Evolutionary conservation across 2,888 invertebrate species (phyloP).

Genomic region (Agrilus biguttatus): DNA sequence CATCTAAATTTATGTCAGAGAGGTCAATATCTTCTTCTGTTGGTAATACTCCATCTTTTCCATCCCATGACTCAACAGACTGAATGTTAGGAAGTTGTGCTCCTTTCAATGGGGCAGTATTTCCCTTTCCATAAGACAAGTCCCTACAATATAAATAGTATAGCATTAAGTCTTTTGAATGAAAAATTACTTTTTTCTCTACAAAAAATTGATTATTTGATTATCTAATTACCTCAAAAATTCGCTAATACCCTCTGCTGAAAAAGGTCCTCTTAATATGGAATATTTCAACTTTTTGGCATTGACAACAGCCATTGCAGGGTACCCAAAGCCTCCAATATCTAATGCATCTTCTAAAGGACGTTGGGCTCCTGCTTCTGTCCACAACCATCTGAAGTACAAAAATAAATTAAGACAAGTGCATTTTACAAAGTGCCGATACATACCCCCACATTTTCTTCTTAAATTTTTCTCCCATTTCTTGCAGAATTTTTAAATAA

Average conservation of each 20-base stretch:
- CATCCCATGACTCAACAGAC: conserved; percentile 75
- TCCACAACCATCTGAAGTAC: conserved; percentile 71
- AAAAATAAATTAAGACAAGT: no score
- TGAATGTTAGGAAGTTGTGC: conserved; percentile 61
- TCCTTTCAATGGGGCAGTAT: conserved; percentile 77
- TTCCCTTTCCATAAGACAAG: conserved; percentile 80
- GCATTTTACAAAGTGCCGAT: neutral
- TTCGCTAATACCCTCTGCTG: conserved; percentile 86
- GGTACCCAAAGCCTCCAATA: conserved; percentile 96
- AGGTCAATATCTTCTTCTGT: conserved; percentile 83
- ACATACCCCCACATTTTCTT: conserved; percentile 82
- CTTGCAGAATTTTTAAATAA: conserved; percentile 57
- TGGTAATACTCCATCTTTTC: conserved; percentile 80
- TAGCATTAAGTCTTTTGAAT: neutral
- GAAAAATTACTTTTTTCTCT: neutral
- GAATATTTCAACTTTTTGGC: conserved; percentile 95
- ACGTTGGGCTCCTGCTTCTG: conserved; percentile 77
- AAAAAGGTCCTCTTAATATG: conserved; percentile 84
- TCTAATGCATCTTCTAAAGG: conserved; percentile 79
- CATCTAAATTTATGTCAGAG: conserved; percentile 74
- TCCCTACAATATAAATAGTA: conserved; percentile 39
- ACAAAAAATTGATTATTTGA: neutral
- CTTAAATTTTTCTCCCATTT: conserved; percentile 80
- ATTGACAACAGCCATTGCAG: conserved; percentile 95
- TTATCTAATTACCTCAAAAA: conserved; percentile 51